Evolutionary conservation across 2,113 vertebrate genomes (phyloP).

Genomic region (Eleginops maclovinus): DNA sequence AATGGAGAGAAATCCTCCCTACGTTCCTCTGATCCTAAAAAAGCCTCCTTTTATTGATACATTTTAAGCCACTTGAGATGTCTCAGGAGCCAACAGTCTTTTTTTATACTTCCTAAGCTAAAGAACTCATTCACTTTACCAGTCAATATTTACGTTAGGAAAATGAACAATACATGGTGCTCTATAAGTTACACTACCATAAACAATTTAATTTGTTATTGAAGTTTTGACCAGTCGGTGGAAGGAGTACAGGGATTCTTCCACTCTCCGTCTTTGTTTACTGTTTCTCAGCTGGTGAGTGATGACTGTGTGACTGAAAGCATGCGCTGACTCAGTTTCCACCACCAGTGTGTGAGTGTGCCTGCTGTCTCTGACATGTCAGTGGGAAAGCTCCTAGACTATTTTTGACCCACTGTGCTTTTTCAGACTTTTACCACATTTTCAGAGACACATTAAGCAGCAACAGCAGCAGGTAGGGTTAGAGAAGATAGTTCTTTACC

Average conservation of each 20-base stretch:
- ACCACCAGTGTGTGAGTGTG: slow-evolving; percentile 58
- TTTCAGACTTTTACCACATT: not conserved
- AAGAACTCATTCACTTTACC: not conserved
- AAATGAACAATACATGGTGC: not conserved
- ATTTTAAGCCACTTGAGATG: not conserved
- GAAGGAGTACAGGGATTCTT: slow-evolving; percentile 20
- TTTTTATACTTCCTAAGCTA: not conserved
- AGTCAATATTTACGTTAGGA: not conserved
- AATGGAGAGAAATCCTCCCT: slow-evolving; percentile 9
- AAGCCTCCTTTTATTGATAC: not conserved
- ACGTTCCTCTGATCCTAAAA: slow-evolving; percentile 9
- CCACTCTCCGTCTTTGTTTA: slow-evolving; percentile 53
- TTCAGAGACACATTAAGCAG: not conserved
- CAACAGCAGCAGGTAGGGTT: not conserved
- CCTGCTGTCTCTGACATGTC: slow-evolving; percentile 44
- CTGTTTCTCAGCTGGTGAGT: slow-evolving; percentile 30
- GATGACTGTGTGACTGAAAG: slow-evolving; percentile 64
- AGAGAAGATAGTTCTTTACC: not conserved
- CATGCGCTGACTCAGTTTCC: slow-evolving; percentile 71
- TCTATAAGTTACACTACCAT: not conserved
- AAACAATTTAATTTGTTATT: not conserved
- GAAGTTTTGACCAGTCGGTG: not conserved
- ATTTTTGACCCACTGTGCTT: slow-evolving; percentile 22
- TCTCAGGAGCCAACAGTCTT: not conserved
- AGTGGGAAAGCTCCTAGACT: slow-evolving; percentile 27